Base-by-base conservation (phyloP, 1,140 invertebrate genomes). In the Bombus superbus region DNA sequence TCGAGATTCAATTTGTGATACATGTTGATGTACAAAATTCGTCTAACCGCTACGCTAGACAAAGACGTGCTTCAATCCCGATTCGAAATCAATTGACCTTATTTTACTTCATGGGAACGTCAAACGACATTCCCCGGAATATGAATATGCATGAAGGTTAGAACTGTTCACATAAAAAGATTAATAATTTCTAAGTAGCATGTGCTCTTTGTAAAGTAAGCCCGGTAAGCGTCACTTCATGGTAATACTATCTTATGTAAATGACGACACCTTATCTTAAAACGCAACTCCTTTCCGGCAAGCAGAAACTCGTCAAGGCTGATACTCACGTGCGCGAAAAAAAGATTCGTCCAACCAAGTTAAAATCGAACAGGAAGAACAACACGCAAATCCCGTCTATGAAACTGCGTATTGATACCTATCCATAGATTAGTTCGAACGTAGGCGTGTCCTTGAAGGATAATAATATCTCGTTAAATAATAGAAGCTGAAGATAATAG, bases 1-100 rank as follows among this genome's bases (percentile, higher is more conserved):
- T 97, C 96, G 86, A 96, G 92, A 92, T 96, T 95, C 93, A 96
- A 94, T 83, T 95, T 94, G 6, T 68, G 88, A 76, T 87, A 82
- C 89, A 90, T 90, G 35, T 0, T 90, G 40, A 44, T 59, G 2
- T 42, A 1, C 6, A 35, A 13, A 32, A 47, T 32, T 4, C 18
- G 11, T 40, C 25, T 32, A 35, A 35, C 32, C 28, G 8, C 53
- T 42, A 8, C 4, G 25, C 18, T 13, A 3, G 0, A 42, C 4
- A 8, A 25, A 18, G 38, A 32, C 10, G 18, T 35, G 10, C 3
- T 57, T 57, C 8, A 28, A n/a, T 40, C 1, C 38, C 4, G 22
- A 25, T 28, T 9, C 8, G 3, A n/a, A 73, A 73, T 22, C 71
- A n/a, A 42, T 8, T n/a, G 2, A 59, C 1, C 6, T 9, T 68